Evolutionary conservation across 2,888 invertebrate genomes (phyloP).

Genomic region (Yponomeuta malinellus): DNA sequence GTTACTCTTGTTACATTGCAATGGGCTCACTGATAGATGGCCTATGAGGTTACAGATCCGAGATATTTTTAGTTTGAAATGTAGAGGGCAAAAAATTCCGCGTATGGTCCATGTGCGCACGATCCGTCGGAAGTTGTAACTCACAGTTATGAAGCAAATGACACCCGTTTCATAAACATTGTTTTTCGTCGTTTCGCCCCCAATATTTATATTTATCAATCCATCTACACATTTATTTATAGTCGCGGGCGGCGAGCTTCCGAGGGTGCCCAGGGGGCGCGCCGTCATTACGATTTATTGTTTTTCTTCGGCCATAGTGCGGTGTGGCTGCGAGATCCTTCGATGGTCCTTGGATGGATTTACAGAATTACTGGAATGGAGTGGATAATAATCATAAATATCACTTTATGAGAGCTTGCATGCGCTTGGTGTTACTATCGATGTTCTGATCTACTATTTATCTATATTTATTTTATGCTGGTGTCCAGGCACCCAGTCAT

Average conservation of each 20-base stretch:
- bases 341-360: slow-evolving; percentile 48
- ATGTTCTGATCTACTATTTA: background rate
- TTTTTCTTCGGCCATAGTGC: slow-evolving; percentile 67
- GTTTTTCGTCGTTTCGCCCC: slow-evolving; percentile 75
- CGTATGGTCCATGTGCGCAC: slow-evolving; percentile 62
- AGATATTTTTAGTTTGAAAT: background rate
- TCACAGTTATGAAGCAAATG: slow-evolving; percentile 75
- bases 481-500: too few species aligned
- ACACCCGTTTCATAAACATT: slow-evolving; percentile 76
- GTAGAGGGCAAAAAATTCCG: slow-evolving; percentile 54
- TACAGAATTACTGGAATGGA: slow-evolving; percentile 30
- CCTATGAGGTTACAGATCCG: background rate
- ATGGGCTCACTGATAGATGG: background rate
- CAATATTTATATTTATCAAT: slow-evolving; percentile 77
- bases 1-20: background rate
- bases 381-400: slow-evolving; percentile 16
- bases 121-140: slow-evolving; percentile 73
- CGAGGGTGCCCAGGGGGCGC: slow-evolving; percentile 67
- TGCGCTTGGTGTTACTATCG: background rate
- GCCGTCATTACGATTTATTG: slow-evolving; percentile 73
- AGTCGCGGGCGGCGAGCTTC: slow-evolving; percentile 71
- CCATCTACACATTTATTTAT: slow-evolving; percentile 76
- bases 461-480: background rate
- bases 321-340: slow-evolving; percentile 37
- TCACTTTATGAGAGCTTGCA: slow-evolving; percentile 4